phyloP scores from a whole-genome alignment of 2,113 vertebrate genomes.

The Sylvicapra grimmia region DNA sequence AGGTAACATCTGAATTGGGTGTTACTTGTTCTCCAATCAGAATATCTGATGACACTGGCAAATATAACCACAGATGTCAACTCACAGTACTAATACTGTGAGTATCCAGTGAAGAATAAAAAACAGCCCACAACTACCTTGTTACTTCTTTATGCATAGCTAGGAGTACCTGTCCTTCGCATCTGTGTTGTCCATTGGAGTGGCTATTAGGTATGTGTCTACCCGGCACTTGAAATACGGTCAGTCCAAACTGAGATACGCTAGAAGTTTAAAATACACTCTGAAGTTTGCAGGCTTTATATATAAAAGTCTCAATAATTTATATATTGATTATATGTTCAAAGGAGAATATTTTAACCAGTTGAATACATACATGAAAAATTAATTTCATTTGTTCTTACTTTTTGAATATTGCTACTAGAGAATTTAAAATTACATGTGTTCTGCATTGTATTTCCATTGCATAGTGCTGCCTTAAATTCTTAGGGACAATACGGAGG shows the following conservation, averaged over 20 bases:
- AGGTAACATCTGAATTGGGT: background rate
- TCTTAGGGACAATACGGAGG: background rate
- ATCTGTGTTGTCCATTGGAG: background rate
- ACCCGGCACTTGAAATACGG: background rate
- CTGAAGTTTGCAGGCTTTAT: background rate
- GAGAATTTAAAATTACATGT: background rate
- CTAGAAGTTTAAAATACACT: background rate
- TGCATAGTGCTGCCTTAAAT: background rate
- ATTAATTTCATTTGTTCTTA: background rate
- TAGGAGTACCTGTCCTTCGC: background rate
- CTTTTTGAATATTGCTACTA: background rate
- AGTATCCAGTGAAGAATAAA: background rate
- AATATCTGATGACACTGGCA: background rate
- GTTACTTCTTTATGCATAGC: background rate
- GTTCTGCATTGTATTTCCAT: background rate
- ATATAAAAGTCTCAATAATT: background rate
- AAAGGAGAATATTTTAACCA: background rate
- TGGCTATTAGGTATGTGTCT: background rate
- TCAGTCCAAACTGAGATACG: background rate
- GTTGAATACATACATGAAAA: slow-evolving; percentile 3
- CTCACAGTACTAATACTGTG: background rate
- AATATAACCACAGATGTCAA: background rate
- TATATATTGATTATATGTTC: background rate
- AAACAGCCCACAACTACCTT: background rate
- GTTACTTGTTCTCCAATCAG: background rate